Percentiles rank a stretch among this genome's conserved stretches.
Evolutionary conservation across 2,113 vertebrate species (phyloP).

Genomic region (Pseudonaja textilis): DNA sequence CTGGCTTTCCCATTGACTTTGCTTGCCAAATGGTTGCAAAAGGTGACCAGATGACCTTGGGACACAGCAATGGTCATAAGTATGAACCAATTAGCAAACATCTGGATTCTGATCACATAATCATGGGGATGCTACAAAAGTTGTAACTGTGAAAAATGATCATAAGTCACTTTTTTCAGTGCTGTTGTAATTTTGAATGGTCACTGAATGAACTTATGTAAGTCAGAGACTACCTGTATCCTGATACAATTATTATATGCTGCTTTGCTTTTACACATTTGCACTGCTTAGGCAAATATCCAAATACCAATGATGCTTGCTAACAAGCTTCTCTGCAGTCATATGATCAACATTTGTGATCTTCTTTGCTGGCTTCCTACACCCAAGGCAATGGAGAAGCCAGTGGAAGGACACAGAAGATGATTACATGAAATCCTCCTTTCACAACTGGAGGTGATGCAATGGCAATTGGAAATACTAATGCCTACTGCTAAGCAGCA

Average conservation of each 20-base stretch:
- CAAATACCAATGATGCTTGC: neutral
- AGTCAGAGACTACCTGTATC: too few species aligned
- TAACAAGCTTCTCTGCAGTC: neutral
- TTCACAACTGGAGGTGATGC: neutral
- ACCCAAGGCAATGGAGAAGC: neutral
- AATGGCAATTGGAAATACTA: neutral
- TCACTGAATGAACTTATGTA: too few species aligned
- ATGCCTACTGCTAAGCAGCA: neutral
- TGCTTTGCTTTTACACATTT: neutral
- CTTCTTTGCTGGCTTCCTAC: neutral
- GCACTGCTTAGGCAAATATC: neutral
- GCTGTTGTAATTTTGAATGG: too few species aligned
- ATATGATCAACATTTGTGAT: neutral
- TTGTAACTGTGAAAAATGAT: too few species aligned
- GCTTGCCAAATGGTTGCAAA: too few species aligned
- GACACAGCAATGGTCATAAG: too few species aligned
- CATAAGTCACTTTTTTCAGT: too few species aligned
- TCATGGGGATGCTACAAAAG: too few species aligned
- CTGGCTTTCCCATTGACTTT: too few species aligned
- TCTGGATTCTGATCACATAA: too few species aligned
- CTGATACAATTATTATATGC: neutral
- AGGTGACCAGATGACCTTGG: too few species aligned
- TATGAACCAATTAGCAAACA: too few species aligned
- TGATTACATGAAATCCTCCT: neutral
- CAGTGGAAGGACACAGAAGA: neutral